These are phyloP conservation scores for Pseudomyrmex concolor DNA, from an alignment of 1,140 invertebrate species.

Conservation along the genomic window DNA sequence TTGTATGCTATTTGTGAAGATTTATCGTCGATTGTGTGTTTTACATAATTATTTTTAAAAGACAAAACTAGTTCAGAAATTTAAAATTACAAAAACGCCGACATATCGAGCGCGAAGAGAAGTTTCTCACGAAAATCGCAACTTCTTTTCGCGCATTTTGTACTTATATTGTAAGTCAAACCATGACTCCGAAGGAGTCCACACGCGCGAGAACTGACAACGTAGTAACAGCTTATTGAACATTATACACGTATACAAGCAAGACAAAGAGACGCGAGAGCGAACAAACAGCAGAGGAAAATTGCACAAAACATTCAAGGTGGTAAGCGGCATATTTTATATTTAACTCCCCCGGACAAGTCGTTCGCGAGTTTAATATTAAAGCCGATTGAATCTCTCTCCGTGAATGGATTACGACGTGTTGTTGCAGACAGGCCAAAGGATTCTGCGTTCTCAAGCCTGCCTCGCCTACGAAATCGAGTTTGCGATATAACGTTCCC, in stretches of 20 bases:
- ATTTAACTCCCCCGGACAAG: conserved; percentile 37
- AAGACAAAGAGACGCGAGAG: neutral
- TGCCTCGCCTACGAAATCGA: conserved; percentile 68
- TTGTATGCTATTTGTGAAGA: neutral
- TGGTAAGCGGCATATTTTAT: conserved; percentile 10
- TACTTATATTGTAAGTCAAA: neutral
- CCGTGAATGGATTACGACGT: neutral
- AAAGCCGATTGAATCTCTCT: conserved; percentile 27
- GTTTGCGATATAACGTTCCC: conserved; percentile 50
- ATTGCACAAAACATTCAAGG: neutral
- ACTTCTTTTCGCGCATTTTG: neutral
- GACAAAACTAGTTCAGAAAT: too few relatives aligned
- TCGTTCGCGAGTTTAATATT: neutral
- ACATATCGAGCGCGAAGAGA: neutral
- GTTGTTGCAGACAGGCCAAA: conserved; percentile 4
- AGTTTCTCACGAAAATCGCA: neutral
- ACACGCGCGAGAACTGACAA: neutral
- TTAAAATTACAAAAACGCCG: neutral
- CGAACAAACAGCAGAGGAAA: neutral
- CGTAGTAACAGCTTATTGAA: neutral
- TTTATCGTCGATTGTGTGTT: neutral
- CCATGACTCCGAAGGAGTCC: neutral
- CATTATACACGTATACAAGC: neutral
- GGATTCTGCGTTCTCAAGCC: conserved; percentile 33
- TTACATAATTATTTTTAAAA: too few relatives aligned